These are phyloP conservation scores for Chaitophorus viminalis DNA, from an alignment of 2,888 invertebrate genomes.

Conservation along the genomic window DNA sequence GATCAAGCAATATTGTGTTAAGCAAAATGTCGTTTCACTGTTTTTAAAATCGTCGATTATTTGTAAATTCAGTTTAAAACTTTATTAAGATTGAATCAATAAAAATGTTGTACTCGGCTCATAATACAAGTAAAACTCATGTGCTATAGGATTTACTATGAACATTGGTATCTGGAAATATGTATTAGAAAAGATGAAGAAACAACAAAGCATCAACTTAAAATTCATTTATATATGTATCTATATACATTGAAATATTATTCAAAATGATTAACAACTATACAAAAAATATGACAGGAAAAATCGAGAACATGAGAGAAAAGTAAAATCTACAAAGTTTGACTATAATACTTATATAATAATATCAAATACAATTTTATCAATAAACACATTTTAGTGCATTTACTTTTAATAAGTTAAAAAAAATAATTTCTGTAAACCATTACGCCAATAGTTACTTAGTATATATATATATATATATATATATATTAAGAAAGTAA, in stretches of 20 bases:
- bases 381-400: not conserved
- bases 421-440: slow-evolving; percentile 10
- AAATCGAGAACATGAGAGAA: not conserved
- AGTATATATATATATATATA: not conserved
- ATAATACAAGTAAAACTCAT: not conserved
- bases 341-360: too few relatives aligned
- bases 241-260: not conserved
- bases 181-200: not conserved
- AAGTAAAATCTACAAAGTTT: not conserved
- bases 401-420: slow-evolving; percentile 1
- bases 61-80: not conserved
- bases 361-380: not conserved
- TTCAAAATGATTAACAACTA: not conserved
- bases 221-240: not conserved
- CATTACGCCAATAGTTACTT: too few relatives aligned
- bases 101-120: not conserved
- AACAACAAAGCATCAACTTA: not conserved
- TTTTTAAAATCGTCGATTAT: not conserved
- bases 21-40: not conserved
- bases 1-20: not conserved
- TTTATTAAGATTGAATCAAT: not conserved
- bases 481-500: not conserved
- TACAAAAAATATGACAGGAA: not conserved
- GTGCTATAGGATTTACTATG: not conserved
- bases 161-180: not conserved